Percentiles rank a stretch among this genome's conserved stretches.
Evolutionary conservation across 2,888 invertebrate species (phyloP).

Genomic region (Digitonthophagus gazella): DNA sequence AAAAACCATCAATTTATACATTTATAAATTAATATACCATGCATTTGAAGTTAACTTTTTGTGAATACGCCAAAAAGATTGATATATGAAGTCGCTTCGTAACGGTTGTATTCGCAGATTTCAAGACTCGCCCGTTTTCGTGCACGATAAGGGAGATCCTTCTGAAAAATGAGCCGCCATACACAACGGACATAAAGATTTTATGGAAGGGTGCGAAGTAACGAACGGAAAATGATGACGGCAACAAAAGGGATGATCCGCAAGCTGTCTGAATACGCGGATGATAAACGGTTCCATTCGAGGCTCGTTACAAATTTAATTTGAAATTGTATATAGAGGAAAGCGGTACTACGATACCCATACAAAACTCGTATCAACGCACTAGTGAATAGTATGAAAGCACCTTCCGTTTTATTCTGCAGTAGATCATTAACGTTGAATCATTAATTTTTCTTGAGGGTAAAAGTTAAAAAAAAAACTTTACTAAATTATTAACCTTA

Average conservation of each 20-base stretch:
- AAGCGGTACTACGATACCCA: not conserved
- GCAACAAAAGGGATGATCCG: not conserved
- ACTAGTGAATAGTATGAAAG: not conserved
- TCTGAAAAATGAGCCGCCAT: conserved; percentile 16
- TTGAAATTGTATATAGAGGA: not conserved
- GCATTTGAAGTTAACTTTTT: not conserved
- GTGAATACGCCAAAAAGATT: not conserved
- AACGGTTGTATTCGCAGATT: conserved; percentile 7
- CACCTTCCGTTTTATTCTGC: not conserved
- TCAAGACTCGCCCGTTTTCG: conserved; percentile 5
- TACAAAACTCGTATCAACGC: not conserved
- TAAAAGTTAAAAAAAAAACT: not conserved
- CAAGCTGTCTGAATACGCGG: not conserved
- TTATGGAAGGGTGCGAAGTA: conserved; percentile 2
- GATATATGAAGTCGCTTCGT: not conserved
- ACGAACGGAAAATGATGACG: not conserved
- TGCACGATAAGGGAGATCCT: conserved; percentile 7
- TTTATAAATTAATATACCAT: not conserved
- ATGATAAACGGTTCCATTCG: not conserved
- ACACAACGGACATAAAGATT: conserved; percentile 17
- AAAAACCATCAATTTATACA: too few species aligned
- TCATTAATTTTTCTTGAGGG: not conserved
- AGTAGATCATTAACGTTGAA: not conserved
- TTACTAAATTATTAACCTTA: not conserved
- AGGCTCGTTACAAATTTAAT: not conserved